Base-by-base conservation (phyloP, 2,888 invertebrate genomes). In the Nysson spinosus region DNA sequence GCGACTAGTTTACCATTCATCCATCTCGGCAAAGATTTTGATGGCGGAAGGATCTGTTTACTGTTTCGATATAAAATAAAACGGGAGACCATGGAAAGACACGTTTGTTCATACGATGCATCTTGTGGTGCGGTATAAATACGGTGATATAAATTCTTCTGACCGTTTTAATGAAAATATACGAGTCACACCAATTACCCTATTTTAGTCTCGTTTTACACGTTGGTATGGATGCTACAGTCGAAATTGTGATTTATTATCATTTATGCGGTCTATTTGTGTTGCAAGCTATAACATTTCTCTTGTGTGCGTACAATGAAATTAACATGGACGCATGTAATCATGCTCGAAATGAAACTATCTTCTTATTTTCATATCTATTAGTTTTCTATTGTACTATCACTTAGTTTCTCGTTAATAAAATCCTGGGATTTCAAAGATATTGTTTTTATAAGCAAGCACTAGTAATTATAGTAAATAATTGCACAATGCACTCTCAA, bases 1-100 rank as follows among this genome's bases (percentile, higher is more conserved):
- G 39, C 39, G 54, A 49, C 35, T 52, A 35, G 56, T 57, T 70
- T 69, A 58, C 34, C 52, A 35, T 69, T 57, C 58, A 24, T 46
- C 49, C 35, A 26, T 26, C 28, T 37, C 37, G 19, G 1, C 7
- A 16, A 12, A 28, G 26, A 47, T 28, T 69, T 37, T 44, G 49
- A 65, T 55, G 57, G 26, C 60, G 40, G 50, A 57, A 40, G 63
- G 66, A 43, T 50, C 44, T 51, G 56, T 69, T 65, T 72, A 57
- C 63, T 35, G 30, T 37, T 35, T 12, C 9, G 47, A 50, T 57
- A 58, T 55, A 44, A 26, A 66, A 46, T 62, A 20, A 28, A 24
- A 30, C 46, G 42, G 26, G 30, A n/a, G n/a, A n/a, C n/a, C n/a
- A n/a, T n/a, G n/a, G n/a, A n/a, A n/a, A n/a, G n/a, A n/a, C n/a